Conservation (phyloP, 2,888 invertebrate species). For the Camponotus fellah region DNA sequence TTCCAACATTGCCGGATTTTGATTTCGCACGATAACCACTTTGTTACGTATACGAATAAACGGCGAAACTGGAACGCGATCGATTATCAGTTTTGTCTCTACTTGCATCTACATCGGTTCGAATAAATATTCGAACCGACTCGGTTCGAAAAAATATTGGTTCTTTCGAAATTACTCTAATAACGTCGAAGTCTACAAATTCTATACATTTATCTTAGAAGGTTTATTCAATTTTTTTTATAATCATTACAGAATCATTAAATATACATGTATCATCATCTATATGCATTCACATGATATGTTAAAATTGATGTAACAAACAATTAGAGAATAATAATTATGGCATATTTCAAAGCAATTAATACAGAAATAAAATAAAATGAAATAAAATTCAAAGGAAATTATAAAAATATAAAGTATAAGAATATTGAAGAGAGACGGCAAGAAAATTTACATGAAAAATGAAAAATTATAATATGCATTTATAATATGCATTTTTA, state of each 20-base stretch:
- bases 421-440: neutral
- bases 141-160: too few species aligned
- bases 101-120: slow-evolving; percentile 1
- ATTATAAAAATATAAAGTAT: neutral
- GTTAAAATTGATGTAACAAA: neutral
- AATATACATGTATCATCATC: neutral
- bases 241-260: neutral
- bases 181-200: neutral
- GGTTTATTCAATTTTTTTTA: neutral
- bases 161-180: slow-evolving; percentile 18
- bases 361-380: neutral
- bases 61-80: slow-evolving; percentile 91
- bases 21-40: slow-evolving; percentile 91
- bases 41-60: slow-evolving; percentile 93
- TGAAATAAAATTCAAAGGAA: neutral
- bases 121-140: too few species aligned
- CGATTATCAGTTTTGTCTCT: slow-evolving; percentile 28
- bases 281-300: neutral
- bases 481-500: neutral
- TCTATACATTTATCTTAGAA: neutral
- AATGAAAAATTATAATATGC: neutral
- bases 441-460: neutral
- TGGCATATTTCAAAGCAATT: neutral
- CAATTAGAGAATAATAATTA: too few species aligned
- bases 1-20: slow-evolving; percentile 91